Evolutionary conservation across 2,113 vertebrate genomes (phyloP), one percentile per base, ranked within the genome.

Genomic region (Anhinga anhinga): DNA sequence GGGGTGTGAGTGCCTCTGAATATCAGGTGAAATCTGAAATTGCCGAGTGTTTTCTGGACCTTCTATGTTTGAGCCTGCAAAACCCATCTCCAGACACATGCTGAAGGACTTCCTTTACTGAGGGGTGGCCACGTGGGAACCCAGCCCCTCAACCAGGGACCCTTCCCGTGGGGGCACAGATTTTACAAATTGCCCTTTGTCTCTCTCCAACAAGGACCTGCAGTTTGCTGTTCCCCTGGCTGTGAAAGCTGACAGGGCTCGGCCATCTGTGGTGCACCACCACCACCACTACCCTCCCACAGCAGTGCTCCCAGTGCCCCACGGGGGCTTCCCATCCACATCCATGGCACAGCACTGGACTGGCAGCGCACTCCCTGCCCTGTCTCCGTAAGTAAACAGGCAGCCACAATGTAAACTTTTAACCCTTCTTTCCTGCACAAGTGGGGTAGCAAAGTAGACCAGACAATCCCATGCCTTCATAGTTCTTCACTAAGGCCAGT

Each of bases 281-380:
- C 99, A 99, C 82, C 98, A 99, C 95, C 98, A 99, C 86, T 99
- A 98, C 15, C 72, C 98, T 40, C 71, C 98, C 29, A 7, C 95
- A 0, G 95, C 74, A 13, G 5, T 92, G 53, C 82, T 98, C 65
- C 96, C 97, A 0, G 34, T 72, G 76, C 76, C 86, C 23, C 83
- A 55, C 1, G 82, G 90, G 5, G 71, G 94, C 65, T 95, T 98
- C 76, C 97, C 96, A 7, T 76, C 98, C 36, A 19, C 98, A 1
- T 80, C 98, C 42, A 15, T 91, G 0, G 26, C 88, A 1, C 97
- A 96, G 30, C 97, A 83, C 17, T 25, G 97, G 81, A 93, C 93
- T 47, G 0, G 72, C 95, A 94, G 88, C 52, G 23, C 66, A 7
- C 92, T 98, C 19, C 96, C 98, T 21, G 83, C 97, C 38, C 82